Conservation (phyloP, 1,140 invertebrate genomes). For the Brachionus asplanchnoidis region DNA sequence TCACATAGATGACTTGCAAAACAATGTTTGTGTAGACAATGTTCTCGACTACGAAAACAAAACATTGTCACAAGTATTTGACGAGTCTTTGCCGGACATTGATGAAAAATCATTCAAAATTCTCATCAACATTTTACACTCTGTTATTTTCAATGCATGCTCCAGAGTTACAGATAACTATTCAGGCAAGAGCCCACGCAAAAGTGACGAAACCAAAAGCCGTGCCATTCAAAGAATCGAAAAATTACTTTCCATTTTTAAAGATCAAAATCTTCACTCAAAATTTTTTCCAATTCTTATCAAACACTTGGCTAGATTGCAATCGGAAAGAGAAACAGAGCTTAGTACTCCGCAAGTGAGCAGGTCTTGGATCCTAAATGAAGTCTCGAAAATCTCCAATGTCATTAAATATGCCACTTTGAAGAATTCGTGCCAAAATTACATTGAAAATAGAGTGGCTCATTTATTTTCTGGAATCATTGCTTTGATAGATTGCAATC, state of each 20-base stretch:
- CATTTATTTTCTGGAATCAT: not conserved
- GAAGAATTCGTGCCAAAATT: slow-evolving; percentile 34
- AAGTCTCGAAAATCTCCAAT: slow-evolving; percentile 21
- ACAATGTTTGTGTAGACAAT: not conserved
- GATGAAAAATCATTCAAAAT: not conserved
- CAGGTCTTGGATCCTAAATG: not conserved
- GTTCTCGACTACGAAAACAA: slow-evolving; percentile 14
- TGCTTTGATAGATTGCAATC: not conserved
- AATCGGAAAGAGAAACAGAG: not conserved
- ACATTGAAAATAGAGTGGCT: not conserved
- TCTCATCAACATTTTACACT: not conserved
- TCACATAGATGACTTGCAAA: slow-evolving; percentile 35
- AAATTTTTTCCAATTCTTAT: not conserved
- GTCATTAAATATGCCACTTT: slow-evolving; percentile 27
- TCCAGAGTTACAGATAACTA: not conserved
- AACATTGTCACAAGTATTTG: not conserved
- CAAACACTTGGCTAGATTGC: not conserved
- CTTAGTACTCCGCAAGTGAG: not conserved
- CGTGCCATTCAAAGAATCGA: not conserved
- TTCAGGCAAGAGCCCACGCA: not conserved
- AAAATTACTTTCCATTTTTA: not conserved
- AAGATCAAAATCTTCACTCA: not conserved
- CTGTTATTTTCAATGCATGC: not conserved
- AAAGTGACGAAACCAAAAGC: not conserved
- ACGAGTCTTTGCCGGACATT: not conserved